A percentile compares a stretch with the other conserved stretches of the same genome.
phyloP scores from a whole-genome alignment of 2,888 invertebrate genomes.

The Trachelus stipa region DNA sequence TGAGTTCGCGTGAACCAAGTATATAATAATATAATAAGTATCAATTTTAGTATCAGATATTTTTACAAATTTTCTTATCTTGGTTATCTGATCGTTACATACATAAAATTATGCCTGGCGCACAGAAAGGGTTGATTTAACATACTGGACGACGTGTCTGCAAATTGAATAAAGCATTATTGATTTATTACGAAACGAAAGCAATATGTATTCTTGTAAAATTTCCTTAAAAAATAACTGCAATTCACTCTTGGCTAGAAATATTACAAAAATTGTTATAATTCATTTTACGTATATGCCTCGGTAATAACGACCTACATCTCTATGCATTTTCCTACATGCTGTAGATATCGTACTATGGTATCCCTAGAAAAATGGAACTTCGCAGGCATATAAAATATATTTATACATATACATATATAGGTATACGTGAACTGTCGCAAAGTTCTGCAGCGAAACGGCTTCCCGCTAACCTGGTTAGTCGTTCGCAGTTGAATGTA shows the following conservation, averaged over 20 bases:
- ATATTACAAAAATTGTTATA: background rate
- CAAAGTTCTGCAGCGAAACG: background rate
- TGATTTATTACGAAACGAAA: too few species aligned
- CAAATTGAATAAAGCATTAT: too few species aligned
- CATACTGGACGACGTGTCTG: background rate
- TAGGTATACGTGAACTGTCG: background rate
- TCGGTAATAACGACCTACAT: background rate
- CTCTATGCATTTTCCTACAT: background rate
- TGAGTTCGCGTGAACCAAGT: background rate
- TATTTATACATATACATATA: background rate
- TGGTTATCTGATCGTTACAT: too few species aligned
- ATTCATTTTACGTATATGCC: background rate
- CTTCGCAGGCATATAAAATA: too few species aligned
- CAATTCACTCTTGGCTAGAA: background rate
- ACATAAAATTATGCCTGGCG: too few species aligned
- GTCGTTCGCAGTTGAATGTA: conserved; percentile 29
- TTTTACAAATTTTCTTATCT: background rate
- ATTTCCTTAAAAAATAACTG: too few species aligned
- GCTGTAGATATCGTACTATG: too few species aligned
- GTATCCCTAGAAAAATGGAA: background rate
- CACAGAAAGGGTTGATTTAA: background rate
- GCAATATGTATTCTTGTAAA: background rate
- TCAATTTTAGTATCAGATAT: background rate
- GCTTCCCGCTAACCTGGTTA: conserved; percentile 41
- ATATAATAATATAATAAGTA: background rate